phyloP scores from a whole-genome alignment of 2,113 vertebrate species.

The Carollia perspicillata region DNA sequence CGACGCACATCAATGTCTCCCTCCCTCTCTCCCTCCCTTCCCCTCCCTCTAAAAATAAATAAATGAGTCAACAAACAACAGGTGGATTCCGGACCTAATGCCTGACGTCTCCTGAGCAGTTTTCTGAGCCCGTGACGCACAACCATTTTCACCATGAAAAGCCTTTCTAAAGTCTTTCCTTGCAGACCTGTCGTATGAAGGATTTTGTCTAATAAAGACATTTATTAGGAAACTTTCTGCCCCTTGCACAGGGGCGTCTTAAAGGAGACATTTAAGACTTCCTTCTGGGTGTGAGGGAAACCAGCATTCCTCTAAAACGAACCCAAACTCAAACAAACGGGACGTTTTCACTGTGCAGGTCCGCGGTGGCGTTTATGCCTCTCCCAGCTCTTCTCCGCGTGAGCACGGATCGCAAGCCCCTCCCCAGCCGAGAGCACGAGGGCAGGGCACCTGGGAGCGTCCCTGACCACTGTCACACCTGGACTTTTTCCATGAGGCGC shows the following conservation, averaged over 20 bases:
- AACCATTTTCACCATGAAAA: not conserved
- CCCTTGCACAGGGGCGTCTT: not conserved
- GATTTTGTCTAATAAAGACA: not conserved
- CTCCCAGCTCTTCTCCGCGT: no score
- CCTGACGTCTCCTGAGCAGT: no score
- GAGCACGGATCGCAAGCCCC: not conserved
- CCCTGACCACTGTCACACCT: not conserved
- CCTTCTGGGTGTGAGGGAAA: not conserved
- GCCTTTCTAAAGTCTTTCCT: not conserved
- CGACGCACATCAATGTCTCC: no score
- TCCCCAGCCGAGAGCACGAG: no score
- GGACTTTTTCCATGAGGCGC: not conserved
- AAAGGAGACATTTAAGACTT: not conserved
- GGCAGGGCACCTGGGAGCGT: not conserved
- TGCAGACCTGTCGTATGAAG: not conserved
- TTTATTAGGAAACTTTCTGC: not conserved
- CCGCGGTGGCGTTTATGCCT: not conserved
- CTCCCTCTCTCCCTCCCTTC: no score
- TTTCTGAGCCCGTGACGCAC: not conserved
- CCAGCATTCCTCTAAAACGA: accelerated
- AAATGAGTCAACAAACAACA: no score
- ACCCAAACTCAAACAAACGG: no score
- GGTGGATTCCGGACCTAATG: accelerated
- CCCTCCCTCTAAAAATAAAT: no score
- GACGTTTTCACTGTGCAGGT: no score